A percentile compares a stretch with the other conserved stretches of the same genome.
Conservation (phyloP, 2,113 vertebrate species). For the Tupaia chinensis region DNA sequence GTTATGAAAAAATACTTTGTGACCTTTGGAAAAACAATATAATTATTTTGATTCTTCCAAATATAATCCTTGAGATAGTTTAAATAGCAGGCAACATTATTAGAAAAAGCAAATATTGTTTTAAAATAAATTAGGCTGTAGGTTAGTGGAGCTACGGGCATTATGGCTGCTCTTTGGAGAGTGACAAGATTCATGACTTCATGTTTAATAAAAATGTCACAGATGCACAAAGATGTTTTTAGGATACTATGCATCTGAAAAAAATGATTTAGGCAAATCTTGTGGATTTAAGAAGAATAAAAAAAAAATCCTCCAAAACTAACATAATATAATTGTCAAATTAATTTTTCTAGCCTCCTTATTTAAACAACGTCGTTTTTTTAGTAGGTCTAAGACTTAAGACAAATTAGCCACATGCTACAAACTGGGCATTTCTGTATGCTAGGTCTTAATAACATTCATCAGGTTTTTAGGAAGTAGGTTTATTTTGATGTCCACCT, state of each 20-base stretch:
- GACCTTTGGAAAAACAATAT: slow-evolving; percentile 75
- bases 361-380: background rate
- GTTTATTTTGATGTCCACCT: background rate
- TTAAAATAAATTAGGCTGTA: slow-evolving; percentile 76
- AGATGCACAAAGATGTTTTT: slow-evolving; percentile 49
- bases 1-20: slow-evolving; percentile 60
- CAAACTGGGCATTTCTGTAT: slow-evolving; percentile 6
- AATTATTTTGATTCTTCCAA: slow-evolving; percentile 72
- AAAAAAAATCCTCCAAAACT: slow-evolving; percentile 46
- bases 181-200: slow-evolving; percentile 69
- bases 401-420: slow-evolving; percentile 30
- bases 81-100: slow-evolving; percentile 67
- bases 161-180: slow-evolving; percentile 62
- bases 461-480: background rate
- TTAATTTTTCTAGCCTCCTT: background rate
- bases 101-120: slow-evolving; percentile 68
- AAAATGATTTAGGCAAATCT: slow-evolving; percentile 34
- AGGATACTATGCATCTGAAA: background rate
- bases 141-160: slow-evolving; percentile 50
- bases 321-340: background rate
- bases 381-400: background rate
- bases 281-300: slow-evolving; percentile 14
- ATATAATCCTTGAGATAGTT: slow-evolving; percentile 74
- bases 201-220: slow-evolving; percentile 76
- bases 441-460: background rate